Evolutionary conservation across 2,888 invertebrate genomes (phyloP), one percentile per base, ranked within the genome.

Genomic region (Craniophora ligustri): DNA sequence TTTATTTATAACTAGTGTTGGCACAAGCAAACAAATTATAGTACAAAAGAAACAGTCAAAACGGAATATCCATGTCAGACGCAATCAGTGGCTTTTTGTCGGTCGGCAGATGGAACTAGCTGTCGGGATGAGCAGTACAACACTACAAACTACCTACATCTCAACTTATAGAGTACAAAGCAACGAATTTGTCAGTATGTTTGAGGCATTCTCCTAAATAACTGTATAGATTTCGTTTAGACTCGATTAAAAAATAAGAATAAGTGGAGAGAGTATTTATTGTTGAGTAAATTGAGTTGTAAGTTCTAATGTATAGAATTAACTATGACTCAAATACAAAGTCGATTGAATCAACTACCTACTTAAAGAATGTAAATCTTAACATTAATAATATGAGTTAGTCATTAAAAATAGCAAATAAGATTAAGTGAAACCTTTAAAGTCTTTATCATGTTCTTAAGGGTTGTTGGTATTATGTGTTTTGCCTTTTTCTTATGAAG

Each of bases 11-110:
- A 3, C 26, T 36, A 41, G 36, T 64, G 47, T 40, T 51, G 36
- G 28, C 36, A 59, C 50, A 64, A 72, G 53, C 46, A 58, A 74
- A 67, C 75, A 62, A 75, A 75, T 72, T 72, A 53, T 48, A n/a
- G 36, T 38, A 67, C 61, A 72, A 67, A 50, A 36, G 42, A 16
- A 28, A 13, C 42, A 11, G 72, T 67, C 58, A 67, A 54, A 61
- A 56, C 48, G 47, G 14, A 3, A 11, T 8, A 51, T 57, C 34
- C 54, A 34, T 49, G 62, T 74, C 71, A 66, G 40, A 48, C 23
- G 19, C 67, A 72, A 72, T 72, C 72, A 72, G 31, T 40, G 45
- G 16, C 42, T 50, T 57, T 53, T 49, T 65, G 49, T 64, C 10
- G 28, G 32, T 31, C 14, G 23, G 35, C 34, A 39, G 28, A 19